These are phyloP conservation scores for Protosalanx chinensis DNA, from an alignment of 2,797 vertebrate genomes.

Conservation along the genomic window DNA sequence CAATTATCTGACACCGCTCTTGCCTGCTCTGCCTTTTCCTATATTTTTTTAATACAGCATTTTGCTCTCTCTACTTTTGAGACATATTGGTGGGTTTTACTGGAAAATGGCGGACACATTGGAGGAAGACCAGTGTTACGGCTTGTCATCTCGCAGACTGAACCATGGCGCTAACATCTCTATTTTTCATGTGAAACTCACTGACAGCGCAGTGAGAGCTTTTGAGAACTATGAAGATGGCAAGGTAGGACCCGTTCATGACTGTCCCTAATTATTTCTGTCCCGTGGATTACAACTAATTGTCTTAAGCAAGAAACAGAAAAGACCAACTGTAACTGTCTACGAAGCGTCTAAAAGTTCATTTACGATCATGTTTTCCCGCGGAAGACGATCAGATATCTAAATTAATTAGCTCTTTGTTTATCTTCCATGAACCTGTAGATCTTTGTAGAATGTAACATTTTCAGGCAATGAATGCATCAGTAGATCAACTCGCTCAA, in stretches of 20 bases:
- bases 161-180: slow-evolving; percentile 77
- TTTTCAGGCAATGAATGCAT: too few species aligned
- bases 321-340: too few species aligned
- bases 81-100: neutral
- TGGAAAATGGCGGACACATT: slow-evolving; percentile 80
- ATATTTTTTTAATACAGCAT: neutral
- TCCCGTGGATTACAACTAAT: neutral
- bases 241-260: slow-evolving; percentile 67
- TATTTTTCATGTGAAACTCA: slow-evolving; percentile 90
- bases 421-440: too few species aligned
- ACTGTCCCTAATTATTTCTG: neutral
- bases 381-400: too few species aligned
- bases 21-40: neutral
- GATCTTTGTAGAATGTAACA: too few species aligned
- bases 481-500: too few species aligned
- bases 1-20: neutral
- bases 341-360: too few species aligned
- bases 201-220: slow-evolving; percentile 87
- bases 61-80: neutral
- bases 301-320: neutral
- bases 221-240: slow-evolving; percentile 77
- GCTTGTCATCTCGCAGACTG: slow-evolving; percentile 79
- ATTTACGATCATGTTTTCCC: too few species aligned
- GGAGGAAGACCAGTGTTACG: slow-evolving; percentile 81
- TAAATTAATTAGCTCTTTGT: too few species aligned